Base-by-base conservation (phyloP, 2,888 invertebrate genomes). In the Cataglyphis altisquamis region DNA sequence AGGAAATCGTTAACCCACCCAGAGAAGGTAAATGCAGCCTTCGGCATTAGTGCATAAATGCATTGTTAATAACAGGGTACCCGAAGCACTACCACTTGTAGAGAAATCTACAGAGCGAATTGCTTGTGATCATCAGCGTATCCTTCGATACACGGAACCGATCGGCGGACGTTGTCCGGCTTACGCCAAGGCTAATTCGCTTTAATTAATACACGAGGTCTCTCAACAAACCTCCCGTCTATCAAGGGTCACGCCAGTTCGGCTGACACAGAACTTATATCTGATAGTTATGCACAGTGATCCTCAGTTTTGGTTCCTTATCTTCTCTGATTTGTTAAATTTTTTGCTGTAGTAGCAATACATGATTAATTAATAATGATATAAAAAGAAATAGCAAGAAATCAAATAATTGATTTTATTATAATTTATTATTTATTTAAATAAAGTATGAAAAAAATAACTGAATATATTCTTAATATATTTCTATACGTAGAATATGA, bases 201-300 rank as follows among this genome's bases (percentile, higher is more conserved):
- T 89, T 91, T 92, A 93, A 93, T 93, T 93, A 90, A 91, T 93
- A 91, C 92, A 88, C 87, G 88, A 91, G 88, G 87, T 91, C 88
- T 89, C 88, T 89, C 86, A 52, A n/a, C 87, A 87, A 84, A 87
- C 86, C 84, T 91, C 84, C 90, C 89, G 91, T 92, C 92, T 84
- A 88, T 92, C 92, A 92, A 84, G 66, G 84, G 85, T 92, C 91
- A 93, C 91, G 92, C 91, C 84, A 90, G 32, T 82, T 82, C 62
- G 52, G 41, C 81, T 82, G 80, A 82, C 62, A 84, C 67, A 75
- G 85, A 81, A 75, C 45, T 45, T 73, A 64, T 78, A 80, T 75
- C 83, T 29, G 67, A 52, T 66, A 74, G 41, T 83, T 73, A 68
- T n/a, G 64, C 75, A 60, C 83, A 83, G 85, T 66, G 86, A 74